Evolutionary conservation across 2,113 vertebrate species (phyloP).

Genomic region (Lampris megalopsis): DNA sequence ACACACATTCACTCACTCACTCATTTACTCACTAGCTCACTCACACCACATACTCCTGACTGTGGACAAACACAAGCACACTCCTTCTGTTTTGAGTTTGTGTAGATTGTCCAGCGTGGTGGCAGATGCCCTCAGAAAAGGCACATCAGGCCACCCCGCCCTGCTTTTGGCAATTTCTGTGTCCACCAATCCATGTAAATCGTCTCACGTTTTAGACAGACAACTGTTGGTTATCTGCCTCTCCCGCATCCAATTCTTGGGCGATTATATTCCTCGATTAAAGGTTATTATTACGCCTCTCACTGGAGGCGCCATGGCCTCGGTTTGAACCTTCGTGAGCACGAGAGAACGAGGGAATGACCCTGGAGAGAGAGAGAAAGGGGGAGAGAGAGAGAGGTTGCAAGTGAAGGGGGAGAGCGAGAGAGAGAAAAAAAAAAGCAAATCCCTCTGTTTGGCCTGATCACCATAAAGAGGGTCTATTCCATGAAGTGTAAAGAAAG

Average conservation of each 20-base stretch:
- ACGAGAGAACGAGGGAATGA: constrained; percentile 56
- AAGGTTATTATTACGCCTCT: constrained; percentile 66
- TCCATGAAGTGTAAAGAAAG: constrained; percentile 65
- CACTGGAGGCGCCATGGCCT: constrained; percentile 57
- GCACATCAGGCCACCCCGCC: constrained; percentile 1
- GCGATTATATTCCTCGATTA: constrained; percentile 74
- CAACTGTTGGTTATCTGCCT: constrained; percentile 73
- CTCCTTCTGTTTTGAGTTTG: constrained; percentile 20
- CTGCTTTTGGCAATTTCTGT: constrained; percentile 46
- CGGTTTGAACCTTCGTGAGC: constrained; percentile 64
- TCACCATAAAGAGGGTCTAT: constrained; percentile 46
- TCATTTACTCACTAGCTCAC: too few relatives aligned
- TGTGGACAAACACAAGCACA: neutral
- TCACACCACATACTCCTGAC: too few relatives aligned
- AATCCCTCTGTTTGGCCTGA: constrained; percentile 45
- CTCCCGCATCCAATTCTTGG: constrained; percentile 60
- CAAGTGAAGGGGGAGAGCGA: neutral
- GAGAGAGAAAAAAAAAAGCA: constrained; percentile 2
- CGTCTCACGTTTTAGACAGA: constrained; percentile 68
- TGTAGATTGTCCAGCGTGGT: neutral
- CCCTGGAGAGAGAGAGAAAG: constrained; percentile 35
- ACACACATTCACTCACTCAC: too few relatives aligned
- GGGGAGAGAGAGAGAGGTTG: constrained; percentile 9
- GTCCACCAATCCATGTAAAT: constrained; percentile 57
- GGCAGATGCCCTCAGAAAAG: constrained; percentile 2